Evolutionary conservation across 2,113 vertebrate species (phyloP).

Genomic region (Acrocephalus arundinaceus): DNA sequence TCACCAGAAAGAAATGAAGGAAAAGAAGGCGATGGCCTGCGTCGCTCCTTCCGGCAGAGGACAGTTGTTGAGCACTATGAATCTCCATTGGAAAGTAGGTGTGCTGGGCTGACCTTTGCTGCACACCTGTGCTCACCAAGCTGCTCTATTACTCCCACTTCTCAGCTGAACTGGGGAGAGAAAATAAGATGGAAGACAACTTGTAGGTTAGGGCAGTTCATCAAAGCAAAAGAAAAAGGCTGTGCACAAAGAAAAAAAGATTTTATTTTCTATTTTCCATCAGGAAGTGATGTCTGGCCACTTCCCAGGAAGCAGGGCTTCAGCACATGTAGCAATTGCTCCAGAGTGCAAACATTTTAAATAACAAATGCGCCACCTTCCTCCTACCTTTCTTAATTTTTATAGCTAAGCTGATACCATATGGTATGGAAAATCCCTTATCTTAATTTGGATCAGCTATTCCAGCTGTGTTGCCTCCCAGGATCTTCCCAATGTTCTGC

Average conservation of each 20-base stretch:
- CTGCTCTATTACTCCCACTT: background rate
- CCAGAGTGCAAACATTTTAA: background rate
- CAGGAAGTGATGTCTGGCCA: accelerated
- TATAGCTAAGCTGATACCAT: background rate
- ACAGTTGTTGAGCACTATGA: slow-evolving; percentile 88
- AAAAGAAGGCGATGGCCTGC: slow-evolving; percentile 83
- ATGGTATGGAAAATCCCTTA: background rate
- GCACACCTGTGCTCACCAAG: background rate
- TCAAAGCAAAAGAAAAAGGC: background rate
- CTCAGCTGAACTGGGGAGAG: background rate
- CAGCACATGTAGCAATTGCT: accelerated
- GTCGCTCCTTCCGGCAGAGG: slow-evolving; percentile 87
- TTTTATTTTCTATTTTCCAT: background rate
- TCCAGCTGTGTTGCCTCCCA: background rate
- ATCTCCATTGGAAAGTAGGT: slow-evolving; percentile 74
- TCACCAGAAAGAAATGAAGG: slow-evolving; percentile 81
- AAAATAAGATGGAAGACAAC: background rate
- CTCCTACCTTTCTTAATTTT: background rate
- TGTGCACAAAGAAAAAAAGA: background rate
- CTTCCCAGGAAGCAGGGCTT: background rate
- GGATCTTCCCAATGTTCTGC: background rate
- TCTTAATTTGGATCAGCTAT: background rate
- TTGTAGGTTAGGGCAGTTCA: background rate
- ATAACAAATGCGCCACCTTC: background rate
- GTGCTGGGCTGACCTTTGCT: background rate